Evolutionary conservation across 2,888 invertebrate species (phyloP), one percentile per base, ranked within the genome.

Genomic region (Heliconius cydno): DNA sequence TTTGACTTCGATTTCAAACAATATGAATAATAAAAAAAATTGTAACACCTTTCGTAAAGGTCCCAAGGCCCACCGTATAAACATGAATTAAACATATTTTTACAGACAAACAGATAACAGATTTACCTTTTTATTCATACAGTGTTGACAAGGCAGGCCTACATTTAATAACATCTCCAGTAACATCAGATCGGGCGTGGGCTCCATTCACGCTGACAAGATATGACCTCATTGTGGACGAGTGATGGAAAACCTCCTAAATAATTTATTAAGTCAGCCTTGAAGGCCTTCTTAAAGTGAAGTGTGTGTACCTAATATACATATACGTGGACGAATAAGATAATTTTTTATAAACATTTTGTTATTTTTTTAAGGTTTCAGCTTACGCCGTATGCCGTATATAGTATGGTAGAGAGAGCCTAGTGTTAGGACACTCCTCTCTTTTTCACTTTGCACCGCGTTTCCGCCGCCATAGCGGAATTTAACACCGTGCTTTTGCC

Each of bases 171-270:
- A 57, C 34, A 15, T 77, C 60, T 79, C 63, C 74, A 75, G 60
- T 75, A 75, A 68, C 74, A 68, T 63, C 74, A 60, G 67, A 15
- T 68, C 28, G 46, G n/a, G 77, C 79, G 81, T 81, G 81, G 81
- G 81, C 30, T 60, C 75, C 74, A 60, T 68, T 68, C 78, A 79
- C 68, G 60, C 78, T 79, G 79, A 76, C 77, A 38, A 76, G 76
- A 77, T 71, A 76, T 78, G 82, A 82, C 77, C 79, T 82, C 79
- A 83, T 77, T 82, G 80, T 80, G 34, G 74, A 82, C 81, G 74
- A 67, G 80, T 81, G 76, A 83, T 82, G 81, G 79, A 79, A 82
- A 79, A 60, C 57, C 57, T 80, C 72, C 81, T 81, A 78, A 82
- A 81, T 81, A 78, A 80, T 82, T 79, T 79, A 79, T 81, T 28